Base-by-base conservation (phyloP, 2,888 invertebrate species). In the Galerucella pusilla region DNA sequence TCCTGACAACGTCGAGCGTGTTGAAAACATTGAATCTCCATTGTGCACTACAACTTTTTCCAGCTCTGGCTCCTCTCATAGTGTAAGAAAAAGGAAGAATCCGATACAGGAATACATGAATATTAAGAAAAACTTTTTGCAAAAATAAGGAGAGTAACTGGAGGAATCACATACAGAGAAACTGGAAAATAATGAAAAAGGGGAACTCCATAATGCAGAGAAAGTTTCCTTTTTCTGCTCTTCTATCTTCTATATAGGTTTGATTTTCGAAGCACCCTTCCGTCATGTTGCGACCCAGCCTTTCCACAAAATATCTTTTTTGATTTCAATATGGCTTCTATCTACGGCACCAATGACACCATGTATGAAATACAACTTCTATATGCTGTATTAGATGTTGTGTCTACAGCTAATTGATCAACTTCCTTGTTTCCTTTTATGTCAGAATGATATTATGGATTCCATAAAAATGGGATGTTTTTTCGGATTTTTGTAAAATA, bases 201-300 rank as follows among this genome's bases (percentile, higher is more conserved):
- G 2, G 49, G 49, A 49, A 49, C 49, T 49, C 2, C 49, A 49
- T 49, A 49, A 49, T 49, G 14, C 12, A 49, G 12, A 49, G 14
- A 14, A 49, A 49, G 49, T 49, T 49, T 49, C 49, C 49, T 14
- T 49, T 12, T 49, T 49, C 49, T 2, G 49, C 2, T 49, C 49
- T 49, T 49, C 49, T 49, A 49, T 49, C 49, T 49, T 49, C 49
- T 49, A 49, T 49, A 49, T 49, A 49, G 49, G 49, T 49, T 49
- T 49, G 49, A 49, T 49, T 49, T 49, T 14, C 49, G 49, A 49
- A 49, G 49, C 49, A 49, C 49, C 2, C 49, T 20, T 49, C 49
- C 49, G 2, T 49, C 49, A 49, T 49, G 49, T 49, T 49, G 49
- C 49, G 49, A 49, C 14, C 12, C 49, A 49, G 49, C 49, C 49